Evolutionary conservation across 2,888 invertebrate species (phyloP).

Genomic region (Copidosoma aretas): DNA sequence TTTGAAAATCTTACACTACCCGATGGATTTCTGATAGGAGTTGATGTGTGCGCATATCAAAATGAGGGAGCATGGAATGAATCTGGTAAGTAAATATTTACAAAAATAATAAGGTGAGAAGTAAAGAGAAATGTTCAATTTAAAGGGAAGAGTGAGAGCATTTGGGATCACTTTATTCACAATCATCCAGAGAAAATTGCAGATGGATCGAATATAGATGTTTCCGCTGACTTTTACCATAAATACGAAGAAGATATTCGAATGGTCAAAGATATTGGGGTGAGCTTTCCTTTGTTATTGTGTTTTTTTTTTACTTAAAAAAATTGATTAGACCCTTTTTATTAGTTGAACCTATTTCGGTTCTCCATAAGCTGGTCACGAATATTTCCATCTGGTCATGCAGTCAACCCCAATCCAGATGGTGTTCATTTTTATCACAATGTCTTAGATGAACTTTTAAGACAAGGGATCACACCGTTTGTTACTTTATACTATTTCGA

Average conservation of each 20-base stretch:
- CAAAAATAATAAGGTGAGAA: too few species aligned
- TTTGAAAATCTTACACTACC: neutral
- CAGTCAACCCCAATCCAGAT: slow-evolving; percentile 56
- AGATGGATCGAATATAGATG: slow-evolving; percentile 69
- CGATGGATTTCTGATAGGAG: slow-evolving; percentile 57
- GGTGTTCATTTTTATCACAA: slow-evolving; percentile 64
- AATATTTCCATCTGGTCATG: slow-evolving; percentile 62
- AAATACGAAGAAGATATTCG: slow-evolving; percentile 66
- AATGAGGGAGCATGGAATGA: neutral
- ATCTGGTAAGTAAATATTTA: neutral
- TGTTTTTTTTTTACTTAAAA: neutral
- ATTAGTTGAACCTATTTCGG: slow-evolving; percentile 59
- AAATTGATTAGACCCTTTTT: neutral
- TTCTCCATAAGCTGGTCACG: slow-evolving; percentile 64
- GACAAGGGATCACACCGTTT: slow-evolving; percentile 69
- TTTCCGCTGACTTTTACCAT: slow-evolving; percentile 75
- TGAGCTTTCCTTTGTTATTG: slow-evolving; percentile 9
- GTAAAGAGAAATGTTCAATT: slow-evolving; percentile 3
- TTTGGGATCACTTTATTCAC: slow-evolving; percentile 69
- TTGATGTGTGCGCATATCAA: neutral
- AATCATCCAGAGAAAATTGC: slow-evolving; percentile 65
- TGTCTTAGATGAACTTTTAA: slow-evolving; percentile 62
- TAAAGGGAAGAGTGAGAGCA: slow-evolving; percentile 70
- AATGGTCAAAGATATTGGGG: slow-evolving; percentile 43
- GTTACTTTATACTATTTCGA: slow-evolving; percentile 75